Conservation (phyloP, 2,888 invertebrate genomes). For the Margaritifera margaritifera region DNA sequence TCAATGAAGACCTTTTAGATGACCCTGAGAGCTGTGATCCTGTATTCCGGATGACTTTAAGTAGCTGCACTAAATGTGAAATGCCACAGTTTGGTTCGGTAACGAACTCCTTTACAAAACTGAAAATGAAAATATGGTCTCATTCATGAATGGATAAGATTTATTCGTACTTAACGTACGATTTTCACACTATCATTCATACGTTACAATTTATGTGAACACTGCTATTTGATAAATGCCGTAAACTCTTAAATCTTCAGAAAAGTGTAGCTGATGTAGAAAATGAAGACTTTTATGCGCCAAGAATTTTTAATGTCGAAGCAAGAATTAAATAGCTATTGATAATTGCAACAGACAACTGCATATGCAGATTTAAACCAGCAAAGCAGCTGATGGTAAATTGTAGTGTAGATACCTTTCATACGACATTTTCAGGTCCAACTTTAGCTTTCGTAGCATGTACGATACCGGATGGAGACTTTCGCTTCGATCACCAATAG, state of each 20-base stretch:
- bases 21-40: conserved; percentile 36
- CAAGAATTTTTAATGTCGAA: too few relatives aligned
- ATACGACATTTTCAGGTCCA: conserved; percentile 89
- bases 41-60: conserved; percentile 83
- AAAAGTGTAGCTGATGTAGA: too few relatives aligned
- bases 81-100: conserved; percentile 91
- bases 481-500: conserved; percentile 31
- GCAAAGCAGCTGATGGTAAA: conserved; percentile 7
- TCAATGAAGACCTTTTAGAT: conserved; percentile 44
- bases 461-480: conserved; percentile 91
- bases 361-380: not conserved
- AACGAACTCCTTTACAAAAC: conserved; percentile 94
- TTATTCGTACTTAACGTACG: too few relatives aligned
- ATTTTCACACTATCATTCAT: too few relatives aligned
- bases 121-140: conserved; percentile 70
- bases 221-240: too few relatives aligned
- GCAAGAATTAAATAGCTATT: too few relatives aligned
- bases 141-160: too few relatives aligned
- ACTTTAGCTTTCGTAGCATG: conserved; percentile 87
- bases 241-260: too few relatives aligned
- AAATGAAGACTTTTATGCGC: too few relatives aligned
- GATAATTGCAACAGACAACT: not conserved
- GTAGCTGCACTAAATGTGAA: conserved; percentile 85
- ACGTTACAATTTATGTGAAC: too few relatives aligned
- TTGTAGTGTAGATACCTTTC: conserved; percentile 80